Conservation (phyloP, 2,113 vertebrate species). For the Sciurus niger region DNA sequence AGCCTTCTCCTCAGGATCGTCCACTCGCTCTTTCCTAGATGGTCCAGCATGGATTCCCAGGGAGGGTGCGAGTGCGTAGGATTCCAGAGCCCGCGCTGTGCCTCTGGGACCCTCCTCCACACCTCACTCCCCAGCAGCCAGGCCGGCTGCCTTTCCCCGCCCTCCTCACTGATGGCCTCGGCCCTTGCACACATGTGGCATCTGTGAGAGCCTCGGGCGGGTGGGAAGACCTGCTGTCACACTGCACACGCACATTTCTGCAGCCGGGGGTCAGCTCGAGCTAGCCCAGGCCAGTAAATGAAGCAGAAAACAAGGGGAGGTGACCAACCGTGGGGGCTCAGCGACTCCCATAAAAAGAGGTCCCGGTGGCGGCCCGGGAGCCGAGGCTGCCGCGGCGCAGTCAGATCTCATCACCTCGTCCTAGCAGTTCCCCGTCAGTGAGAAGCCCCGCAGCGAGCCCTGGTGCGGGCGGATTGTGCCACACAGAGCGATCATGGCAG, state of each 20-base stretch:
- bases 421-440: slow-evolving; percentile 80
- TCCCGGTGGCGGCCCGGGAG: slow-evolving; percentile 68
- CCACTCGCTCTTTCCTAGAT: background rate
- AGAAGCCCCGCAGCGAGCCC: slow-evolving; percentile 83
- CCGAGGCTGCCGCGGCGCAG: slow-evolving; percentile 51
- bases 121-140: no score
- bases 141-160: no score
- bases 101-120: background rate
- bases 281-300: slow-evolving; percentile 1
- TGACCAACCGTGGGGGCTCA: slow-evolving; percentile 23
- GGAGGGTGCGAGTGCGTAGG: background rate
- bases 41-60: background rate
- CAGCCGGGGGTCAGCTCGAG: background rate
- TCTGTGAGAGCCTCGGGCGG: no score
- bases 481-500: slow-evolving; percentile 87
- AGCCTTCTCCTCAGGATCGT: background rate
- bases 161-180: background rate
- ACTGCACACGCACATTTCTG: rapidly evolving
- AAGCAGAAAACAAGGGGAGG: slow-evolving; percentile 54
- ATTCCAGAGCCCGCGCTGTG: background rate
- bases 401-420: slow-evolving; percentile 84
- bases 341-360: slow-evolving; percentile 58
- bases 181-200: no score
- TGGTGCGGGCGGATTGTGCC: slow-evolving; percentile 86
- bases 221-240: rapidly evolving